phyloP scores from a whole-genome alignment of 2,888 invertebrate genomes.

The Tricholauxania praeusta region DNA sequence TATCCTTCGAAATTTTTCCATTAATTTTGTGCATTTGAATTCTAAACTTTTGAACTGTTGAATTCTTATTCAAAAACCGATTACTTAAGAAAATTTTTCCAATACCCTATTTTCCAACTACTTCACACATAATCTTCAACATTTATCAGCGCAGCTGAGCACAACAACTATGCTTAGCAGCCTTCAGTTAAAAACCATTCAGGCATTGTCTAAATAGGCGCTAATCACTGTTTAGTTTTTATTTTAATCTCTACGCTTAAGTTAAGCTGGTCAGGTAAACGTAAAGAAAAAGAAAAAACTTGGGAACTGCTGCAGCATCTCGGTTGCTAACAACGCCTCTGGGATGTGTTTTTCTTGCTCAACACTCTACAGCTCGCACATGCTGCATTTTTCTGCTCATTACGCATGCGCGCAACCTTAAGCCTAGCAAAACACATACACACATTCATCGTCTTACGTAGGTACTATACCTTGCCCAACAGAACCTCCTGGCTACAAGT shows the following conservation, averaged over 20 bases:
- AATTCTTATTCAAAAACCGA: too few relatives aligned
- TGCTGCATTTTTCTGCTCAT: slow-evolving; percentile 25
- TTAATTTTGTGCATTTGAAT: too few relatives aligned
- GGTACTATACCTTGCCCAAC: too few relatives aligned
- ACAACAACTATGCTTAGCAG: slow-evolving; percentile 17
- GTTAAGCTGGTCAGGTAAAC: neutral
- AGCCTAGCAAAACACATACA: neutral
- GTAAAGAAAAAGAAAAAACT: neutral
- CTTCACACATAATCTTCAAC: neutral
- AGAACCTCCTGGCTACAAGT: too few relatives aligned
- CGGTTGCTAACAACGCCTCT: slow-evolving; percentile 5
- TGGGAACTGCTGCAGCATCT: neutral
- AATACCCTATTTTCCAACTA: neutral
- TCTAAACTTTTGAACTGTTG: too few relatives aligned
- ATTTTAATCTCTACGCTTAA: slow-evolving; percentile 29
- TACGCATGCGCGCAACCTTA: slow-evolving; percentile 31
- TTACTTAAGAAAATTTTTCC: too few relatives aligned
- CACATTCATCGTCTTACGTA: too few relatives aligned
- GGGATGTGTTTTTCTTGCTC: slow-evolving; percentile 25
- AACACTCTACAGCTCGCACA: neutral
- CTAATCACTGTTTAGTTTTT: slow-evolving; percentile 49
- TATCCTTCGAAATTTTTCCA: too few relatives aligned
- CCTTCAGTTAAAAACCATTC: slow-evolving; percentile 43
- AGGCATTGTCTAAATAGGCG: slow-evolving; percentile 49
- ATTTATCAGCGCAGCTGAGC: neutral